Conservation (phyloP, 2,113 vertebrate genomes). For the Rostratula benghalensis region DNA sequence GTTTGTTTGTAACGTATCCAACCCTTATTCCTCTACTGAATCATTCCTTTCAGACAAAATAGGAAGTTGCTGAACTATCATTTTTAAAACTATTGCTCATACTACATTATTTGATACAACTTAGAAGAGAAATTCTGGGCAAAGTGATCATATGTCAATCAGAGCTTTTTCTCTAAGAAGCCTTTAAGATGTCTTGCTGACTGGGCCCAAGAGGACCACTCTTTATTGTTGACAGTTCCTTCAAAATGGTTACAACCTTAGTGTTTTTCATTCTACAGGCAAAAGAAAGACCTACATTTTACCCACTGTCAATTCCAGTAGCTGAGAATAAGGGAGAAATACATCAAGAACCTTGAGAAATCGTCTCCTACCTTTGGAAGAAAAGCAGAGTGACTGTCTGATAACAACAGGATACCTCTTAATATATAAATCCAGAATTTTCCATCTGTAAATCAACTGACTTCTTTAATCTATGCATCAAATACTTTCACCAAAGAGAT, state of each 20-base stretch:
- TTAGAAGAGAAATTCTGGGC: slow-evolving; percentile 12
- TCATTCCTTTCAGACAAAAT: neutral
- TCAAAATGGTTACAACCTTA: neutral
- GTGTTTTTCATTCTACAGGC: neutral
- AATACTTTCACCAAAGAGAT: neutral
- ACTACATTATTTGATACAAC: slow-evolving; percentile 20
- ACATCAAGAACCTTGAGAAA: neutral
- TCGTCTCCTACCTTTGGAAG: neutral
- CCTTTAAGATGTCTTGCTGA: slow-evolving; percentile 20
- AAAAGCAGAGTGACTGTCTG: neutral
- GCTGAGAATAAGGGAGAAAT: neutral
- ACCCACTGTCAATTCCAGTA: neutral
- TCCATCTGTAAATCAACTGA: neutral
- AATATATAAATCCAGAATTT: neutral
- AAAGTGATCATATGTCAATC: slow-evolving; percentile 18
- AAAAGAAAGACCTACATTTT: neutral
- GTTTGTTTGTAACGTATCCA: neutral
- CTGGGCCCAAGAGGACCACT: neutral
- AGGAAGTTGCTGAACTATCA: neutral
- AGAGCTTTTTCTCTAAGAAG: slow-evolving; percentile 26
- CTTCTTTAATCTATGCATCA: neutral
- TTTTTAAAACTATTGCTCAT: slow-evolving; percentile 41
- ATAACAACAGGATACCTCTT: neutral
- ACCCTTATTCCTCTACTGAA: neutral
- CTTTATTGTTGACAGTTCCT: neutral